These are phyloP conservation scores for Gisinianus flammeolus DNA, from an alignment of 2,888 invertebrate species.

Conservation along the genomic window DNA sequence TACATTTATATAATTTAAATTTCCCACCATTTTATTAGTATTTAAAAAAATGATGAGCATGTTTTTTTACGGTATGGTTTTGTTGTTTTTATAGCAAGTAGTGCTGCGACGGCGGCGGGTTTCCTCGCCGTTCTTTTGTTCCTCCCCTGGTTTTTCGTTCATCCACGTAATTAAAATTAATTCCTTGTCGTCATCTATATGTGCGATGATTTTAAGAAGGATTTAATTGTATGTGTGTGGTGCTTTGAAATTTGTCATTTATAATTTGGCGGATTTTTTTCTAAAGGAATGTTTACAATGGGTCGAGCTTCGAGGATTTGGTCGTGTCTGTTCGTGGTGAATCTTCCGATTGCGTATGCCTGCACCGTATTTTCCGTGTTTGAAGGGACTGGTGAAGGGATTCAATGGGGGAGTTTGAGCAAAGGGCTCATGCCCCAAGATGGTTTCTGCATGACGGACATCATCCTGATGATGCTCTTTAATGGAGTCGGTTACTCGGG, in stretches of 20 bases:
- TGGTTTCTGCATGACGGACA: constrained; percentile 1
- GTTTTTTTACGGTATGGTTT: background rate
- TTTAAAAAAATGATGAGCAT: background rate
- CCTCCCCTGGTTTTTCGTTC: constrained; percentile 69
- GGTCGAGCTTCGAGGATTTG: constrained; percentile 68
- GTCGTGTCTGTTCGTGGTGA: constrained; percentile 72
- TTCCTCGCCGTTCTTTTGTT: constrained; percentile 75
- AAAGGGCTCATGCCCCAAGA: constrained; percentile 51
- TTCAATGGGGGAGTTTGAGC: constrained; percentile 46
- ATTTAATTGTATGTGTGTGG: background rate
- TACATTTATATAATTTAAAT: too few species aligned
- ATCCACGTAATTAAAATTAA: too few species aligned
- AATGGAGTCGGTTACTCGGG: constrained; percentile 74
- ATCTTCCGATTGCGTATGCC: constrained; percentile 80
- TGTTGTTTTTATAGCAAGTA: constrained; percentile 70
- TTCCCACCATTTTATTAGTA: background rate
- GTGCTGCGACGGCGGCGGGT: constrained; percentile 77
- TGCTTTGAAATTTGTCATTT: background rate
- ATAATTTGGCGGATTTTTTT: background rate
- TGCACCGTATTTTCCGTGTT: constrained; percentile 66
- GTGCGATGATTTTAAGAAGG: background rate
- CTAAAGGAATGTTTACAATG: constrained; percentile 61
- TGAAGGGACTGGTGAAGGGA: constrained; percentile 42
- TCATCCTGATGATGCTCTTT: constrained; percentile 63
- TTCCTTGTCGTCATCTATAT: too few species aligned